These are phyloP conservation scores for Hyaena hyaena DNA, from an alignment of 2,113 vertebrate genomes.

Conservation along the genomic window DNA sequence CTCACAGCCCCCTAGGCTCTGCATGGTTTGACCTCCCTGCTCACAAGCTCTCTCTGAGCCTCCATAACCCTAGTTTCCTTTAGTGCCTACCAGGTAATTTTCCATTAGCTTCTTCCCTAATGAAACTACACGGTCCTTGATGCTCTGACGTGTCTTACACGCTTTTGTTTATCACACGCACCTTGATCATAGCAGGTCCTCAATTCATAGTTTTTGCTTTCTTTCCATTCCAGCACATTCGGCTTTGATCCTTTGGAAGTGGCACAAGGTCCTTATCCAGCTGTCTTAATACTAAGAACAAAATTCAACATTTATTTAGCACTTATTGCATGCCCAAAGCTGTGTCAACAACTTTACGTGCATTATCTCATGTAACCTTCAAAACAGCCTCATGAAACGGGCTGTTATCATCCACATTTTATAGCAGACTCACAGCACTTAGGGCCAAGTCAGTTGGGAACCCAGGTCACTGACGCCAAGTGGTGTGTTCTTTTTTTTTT, in stretches of 20 bases:
- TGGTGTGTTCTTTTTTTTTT: too few species aligned
- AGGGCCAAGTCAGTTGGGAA: neutral
- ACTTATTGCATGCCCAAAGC: neutral
- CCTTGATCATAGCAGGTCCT: neutral
- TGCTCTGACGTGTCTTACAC: neutral
- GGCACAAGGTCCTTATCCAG: neutral
- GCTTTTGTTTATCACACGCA: neutral
- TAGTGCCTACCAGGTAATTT: neutral
- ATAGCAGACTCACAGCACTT: neutral
- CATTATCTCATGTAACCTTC: neutral
- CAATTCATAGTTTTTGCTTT: neutral
- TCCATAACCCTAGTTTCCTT: neutral
- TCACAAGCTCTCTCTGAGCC: neutral
- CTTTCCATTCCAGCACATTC: neutral
- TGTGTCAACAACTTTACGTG: neutral
- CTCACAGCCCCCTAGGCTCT: neutral
- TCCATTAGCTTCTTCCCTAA: neutral
- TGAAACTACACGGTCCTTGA: neutral
- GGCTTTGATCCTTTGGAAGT: neutral
- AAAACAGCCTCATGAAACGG: neutral
- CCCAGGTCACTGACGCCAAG: neutral
- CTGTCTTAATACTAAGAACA: slow-evolving; percentile 5
- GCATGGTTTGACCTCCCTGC: neutral
- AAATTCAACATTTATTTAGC: neutral
- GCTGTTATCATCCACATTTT: neutral